Base-by-base conservation (phyloP, 53 echinoderm and acorn worm genomes). In the Luidia sarsii region DNA sequence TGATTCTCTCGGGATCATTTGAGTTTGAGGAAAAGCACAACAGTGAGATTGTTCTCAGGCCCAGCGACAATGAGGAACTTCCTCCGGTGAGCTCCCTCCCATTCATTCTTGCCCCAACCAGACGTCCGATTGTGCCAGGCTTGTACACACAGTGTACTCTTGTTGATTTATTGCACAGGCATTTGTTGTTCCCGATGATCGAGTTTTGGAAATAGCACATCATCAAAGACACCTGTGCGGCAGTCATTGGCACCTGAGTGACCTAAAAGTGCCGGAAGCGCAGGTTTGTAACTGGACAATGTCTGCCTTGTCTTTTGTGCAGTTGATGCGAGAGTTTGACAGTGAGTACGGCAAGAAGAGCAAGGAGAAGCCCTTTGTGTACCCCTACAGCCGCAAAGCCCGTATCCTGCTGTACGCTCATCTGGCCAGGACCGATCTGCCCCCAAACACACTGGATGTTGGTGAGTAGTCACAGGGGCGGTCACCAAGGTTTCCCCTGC, bases 41-140 rank as follows among this genome's bases (percentile, higher is more conserved):
- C 46, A 94, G 70, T 72, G 72, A 97, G 75, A 86, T 97, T 24
- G 80, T 88, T 18, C 69, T 84, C 70, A 80, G 97, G 64, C 91
- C 93, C 22, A 97, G 97, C 64, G 97, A 97, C 81, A 89, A 97
- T 69, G 97, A 97, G 66, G 97, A 97, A 68, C 73, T 97, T 31
- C 91, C 97, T 27, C 88, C 86, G 48, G 97, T 97, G 56, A 90
- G 90, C 68, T 23, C 27, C 5, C 8, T 23, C 57, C 16, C 22
- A n/a, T n/a, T n/a, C n/a, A n/a, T n/a, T n/a, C n/a, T n/a, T n/a
- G n/a, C n/a, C n/a, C n/a, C n/a, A n/a, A n/a, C n/a, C n/a, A n/a
- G n/a, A n/a, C n/a, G n/a, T n/a, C n/a, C n/a, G n/a, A n/a, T n/a
- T n/a, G n/a, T n/a, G n/a, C n/a, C n/a, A n/a, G n/a, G n/a, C n/a